Base-by-base conservation (phyloP, 2,797 vertebrate species). In the Hemibagrus guttatus region DNA sequence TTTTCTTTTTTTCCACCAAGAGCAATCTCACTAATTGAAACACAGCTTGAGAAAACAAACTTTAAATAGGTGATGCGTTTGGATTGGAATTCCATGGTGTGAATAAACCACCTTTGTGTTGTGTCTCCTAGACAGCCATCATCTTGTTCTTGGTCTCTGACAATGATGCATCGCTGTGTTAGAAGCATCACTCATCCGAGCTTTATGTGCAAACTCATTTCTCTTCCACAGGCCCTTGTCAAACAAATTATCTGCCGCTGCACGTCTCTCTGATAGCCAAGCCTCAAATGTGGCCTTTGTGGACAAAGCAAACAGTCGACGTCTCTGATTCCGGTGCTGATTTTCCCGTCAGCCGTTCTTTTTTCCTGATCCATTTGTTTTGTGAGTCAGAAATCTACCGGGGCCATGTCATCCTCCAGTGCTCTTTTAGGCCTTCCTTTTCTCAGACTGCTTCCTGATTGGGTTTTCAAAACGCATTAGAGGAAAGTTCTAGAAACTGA, bases 21-120 rank as follows among this genome's bases (percentile, higher is more conserved):
- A 84, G 52, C 86, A 89, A 84, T 87, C 81, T 58, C n/a, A 81
- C 84, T 85, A 89, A 89, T 89, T 90, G 83, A 84, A 88, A 68
- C 16, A 3, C 21, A 66, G 80, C 69, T 52, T 12, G 52, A 49
- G 26, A 72, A 63, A 71, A 56, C 19, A 8, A 80, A 52, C 26
- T 64, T 84, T 75, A 42, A 26, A 35, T 16, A 61, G 68, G 17
- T 66, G 46, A 56, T 56, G 64, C 28, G 8, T 82, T 84, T 2
- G 31, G 39, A 54, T 21, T 2, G 23, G 2, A 28, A 46, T 72
- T 31, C 39, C 9, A 16, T 2, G 11, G 31, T 52, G 28, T 21
- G 35, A 35, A 4, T 21, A 11, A 52, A 81, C 23, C 39, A 13
- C 2, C 54, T 26, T 59, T 31, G 6, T 26, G 76, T 39, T 26